These are phyloP conservation scores for Styela clava DNA, from an alignment of 23 tunicate genomes.

Conservation along the genomic window DNA sequence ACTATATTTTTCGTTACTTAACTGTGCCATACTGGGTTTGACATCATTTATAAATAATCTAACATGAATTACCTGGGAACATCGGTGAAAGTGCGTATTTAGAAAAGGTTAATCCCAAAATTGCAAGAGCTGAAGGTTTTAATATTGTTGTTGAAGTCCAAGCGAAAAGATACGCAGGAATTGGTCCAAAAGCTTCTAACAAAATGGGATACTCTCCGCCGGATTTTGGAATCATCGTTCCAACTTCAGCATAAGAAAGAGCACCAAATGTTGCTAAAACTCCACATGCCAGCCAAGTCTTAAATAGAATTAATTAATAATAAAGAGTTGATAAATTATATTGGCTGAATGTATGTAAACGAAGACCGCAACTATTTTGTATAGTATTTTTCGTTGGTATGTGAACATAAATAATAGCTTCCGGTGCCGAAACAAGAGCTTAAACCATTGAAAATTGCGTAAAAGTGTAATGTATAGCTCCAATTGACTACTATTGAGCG, in stretches of 20 bases:
- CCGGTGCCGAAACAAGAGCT: no score
- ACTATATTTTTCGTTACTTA: no score
- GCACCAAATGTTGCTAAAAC: constrained; percentile 90
- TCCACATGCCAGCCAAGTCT: constrained; percentile 91
- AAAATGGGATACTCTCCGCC: constrained; percentile 98
- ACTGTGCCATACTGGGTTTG: no score
- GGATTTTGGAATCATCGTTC: constrained; percentile 96
- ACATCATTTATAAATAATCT: no score
- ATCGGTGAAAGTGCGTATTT: constrained; percentile 76
- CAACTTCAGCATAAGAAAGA: constrained; percentile 92
- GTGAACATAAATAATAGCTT: no score
- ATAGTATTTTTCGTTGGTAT: no score
- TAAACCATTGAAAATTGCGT: no score
- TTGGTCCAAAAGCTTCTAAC: constrained; percentile 84
- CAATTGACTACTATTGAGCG: no score
- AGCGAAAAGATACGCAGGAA: constrained; percentile 95
- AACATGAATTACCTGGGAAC: constrained; percentile 16
- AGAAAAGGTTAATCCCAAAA: constrained; percentile 88
- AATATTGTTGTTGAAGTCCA: constrained; percentile 89
- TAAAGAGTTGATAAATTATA: no score
- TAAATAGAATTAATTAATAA: neutral
- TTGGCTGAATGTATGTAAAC: no score
- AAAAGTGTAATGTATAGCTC: no score
- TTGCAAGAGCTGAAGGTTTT: constrained; percentile 86
- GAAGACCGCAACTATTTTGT: no score